These are phyloP conservation scores for Luidia sarsii DNA, from an alignment of 53 echinoderm and acorn worm genomes.

Conservation along the genomic window DNA sequence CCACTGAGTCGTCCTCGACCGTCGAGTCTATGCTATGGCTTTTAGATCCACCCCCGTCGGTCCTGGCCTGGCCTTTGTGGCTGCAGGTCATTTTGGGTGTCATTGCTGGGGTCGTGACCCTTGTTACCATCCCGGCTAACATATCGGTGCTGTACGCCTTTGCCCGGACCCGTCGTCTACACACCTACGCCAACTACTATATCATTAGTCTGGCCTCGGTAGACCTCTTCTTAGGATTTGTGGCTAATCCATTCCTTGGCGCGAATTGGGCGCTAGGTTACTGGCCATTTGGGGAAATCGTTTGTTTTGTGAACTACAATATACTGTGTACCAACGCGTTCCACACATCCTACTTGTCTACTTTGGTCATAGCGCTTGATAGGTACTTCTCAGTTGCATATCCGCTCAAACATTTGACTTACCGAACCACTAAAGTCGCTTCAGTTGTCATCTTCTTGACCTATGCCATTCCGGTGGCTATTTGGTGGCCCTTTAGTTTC, in stretches of 20 bases:
- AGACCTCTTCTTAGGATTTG: background rate
- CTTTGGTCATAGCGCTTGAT: too few relatives aligned
- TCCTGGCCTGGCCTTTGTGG: background rate
- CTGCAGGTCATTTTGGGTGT: conserved; percentile 5
- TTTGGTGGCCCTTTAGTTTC: background rate
- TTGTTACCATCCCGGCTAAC: background rate
- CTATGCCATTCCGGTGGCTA: too few relatives aligned
- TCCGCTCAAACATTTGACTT: too few relatives aligned
- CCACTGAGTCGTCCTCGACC: too few relatives aligned
- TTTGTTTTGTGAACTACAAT: background rate
- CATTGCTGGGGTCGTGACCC: background rate
- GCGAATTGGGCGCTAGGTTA: background rate
- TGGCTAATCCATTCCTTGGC: background rate
- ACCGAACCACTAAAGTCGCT: too few relatives aligned
- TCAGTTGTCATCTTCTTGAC: too few relatives aligned
- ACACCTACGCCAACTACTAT: conserved; percentile 6
- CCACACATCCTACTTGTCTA: too few relatives aligned
- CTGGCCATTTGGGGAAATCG: background rate
- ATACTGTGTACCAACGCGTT: too few relatives aligned
- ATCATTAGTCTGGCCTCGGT: background rate
- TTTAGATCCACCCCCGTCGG: too few relatives aligned
- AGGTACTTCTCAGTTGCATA: too few relatives aligned
- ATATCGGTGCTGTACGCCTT: conserved; percentile 6
- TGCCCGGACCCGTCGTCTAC: conserved; percentile 11
- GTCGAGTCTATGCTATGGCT: too few relatives aligned